These are phyloP conservation scores for Leucozona laternaria DNA, from an alignment of 2,888 invertebrate genomes.

Conservation along the genomic window DNA sequence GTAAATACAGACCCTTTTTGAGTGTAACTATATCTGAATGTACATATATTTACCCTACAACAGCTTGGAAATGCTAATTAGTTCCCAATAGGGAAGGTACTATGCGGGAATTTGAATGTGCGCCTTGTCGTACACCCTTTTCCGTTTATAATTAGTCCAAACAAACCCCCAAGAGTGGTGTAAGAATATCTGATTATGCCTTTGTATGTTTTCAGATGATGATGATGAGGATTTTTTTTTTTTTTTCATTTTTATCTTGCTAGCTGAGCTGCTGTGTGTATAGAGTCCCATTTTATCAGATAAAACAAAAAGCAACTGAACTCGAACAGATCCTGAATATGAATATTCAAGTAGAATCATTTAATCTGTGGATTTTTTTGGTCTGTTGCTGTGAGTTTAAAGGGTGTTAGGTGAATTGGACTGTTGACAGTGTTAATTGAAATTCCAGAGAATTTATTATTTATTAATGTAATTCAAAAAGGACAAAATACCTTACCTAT, in stretches of 20 bases:
- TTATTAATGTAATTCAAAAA: constrained; percentile 11
- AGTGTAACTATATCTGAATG: background rate
- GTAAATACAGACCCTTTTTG: constrained; percentile 55
- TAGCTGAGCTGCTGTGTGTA: background rate
- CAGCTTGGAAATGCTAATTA: constrained; percentile 59
- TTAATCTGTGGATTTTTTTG: constrained; percentile 7
- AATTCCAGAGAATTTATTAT: constrained; percentile 57
- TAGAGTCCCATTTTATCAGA: background rate
- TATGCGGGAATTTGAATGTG: constrained; percentile 30
- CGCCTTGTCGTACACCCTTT: constrained; percentile 36
- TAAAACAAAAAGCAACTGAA: constrained; percentile 11
- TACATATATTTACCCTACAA: too few relatives aligned
- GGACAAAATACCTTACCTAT: background rate
- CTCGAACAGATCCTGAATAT: constrained; percentile 8
- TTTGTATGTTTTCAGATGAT: background rate
- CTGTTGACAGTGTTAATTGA: constrained; percentile 62
- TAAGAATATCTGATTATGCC: background rate
- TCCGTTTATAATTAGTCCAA: constrained; percentile 58
- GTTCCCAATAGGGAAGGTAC: constrained; percentile 27
- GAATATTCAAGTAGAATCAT: constrained; percentile 34
- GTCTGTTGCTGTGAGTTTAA: background rate
- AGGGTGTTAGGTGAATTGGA: constrained; percentile 16
- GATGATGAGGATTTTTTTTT: background rate
- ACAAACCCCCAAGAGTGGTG: constrained; percentile 29
- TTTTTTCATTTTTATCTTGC: too few relatives aligned